Percentiles rank a stretch among this genome's conserved stretches.
These are phyloP conservation scores for Illadopsis cleaveri DNA, from an alignment of 2,113 vertebrate species.

Conservation along the genomic window DNA sequence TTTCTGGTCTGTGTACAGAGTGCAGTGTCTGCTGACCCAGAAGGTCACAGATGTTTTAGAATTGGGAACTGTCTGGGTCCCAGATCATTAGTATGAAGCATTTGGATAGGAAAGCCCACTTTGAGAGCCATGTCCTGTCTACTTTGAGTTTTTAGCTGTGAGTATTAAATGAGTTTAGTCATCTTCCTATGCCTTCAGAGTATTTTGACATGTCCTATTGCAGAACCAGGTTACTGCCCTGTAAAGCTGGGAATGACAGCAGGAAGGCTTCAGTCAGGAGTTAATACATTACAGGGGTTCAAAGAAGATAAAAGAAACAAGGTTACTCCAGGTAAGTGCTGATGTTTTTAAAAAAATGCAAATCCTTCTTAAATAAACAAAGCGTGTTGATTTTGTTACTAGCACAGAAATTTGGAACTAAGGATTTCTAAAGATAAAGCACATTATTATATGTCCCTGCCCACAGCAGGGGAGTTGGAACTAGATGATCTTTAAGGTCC, in stretches of 20 bases:
- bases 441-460: not conserved
- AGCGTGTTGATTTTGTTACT: not conserved
- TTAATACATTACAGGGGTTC: slow-evolving; percentile 93
- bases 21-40: not conserved
- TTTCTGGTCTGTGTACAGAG: not conserved
- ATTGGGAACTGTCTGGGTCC: not conserved
- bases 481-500: not conserved
- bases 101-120: not conserved
- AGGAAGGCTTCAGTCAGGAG: slow-evolving; percentile 89
- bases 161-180: not conserved
- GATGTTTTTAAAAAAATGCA: not conserved
- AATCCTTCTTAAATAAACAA: not conserved
- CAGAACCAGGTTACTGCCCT: slow-evolving; percentile 89
- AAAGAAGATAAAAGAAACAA: slow-evolving; percentile 98
- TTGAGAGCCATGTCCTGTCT: not conserved
- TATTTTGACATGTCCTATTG: not conserved
- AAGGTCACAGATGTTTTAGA: not conserved
- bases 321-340: slow-evolving; percentile 85
- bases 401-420: not conserved
- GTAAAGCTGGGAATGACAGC: slow-evolving; percentile 91
- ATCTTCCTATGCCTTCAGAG: not conserved
- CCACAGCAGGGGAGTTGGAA: accelerated
- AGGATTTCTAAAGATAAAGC: not conserved
- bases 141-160: not conserved
- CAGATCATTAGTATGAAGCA: not conserved